Evolutionary conservation across 2,797 vertebrate genomes (phyloP), one percentile per base, ranked within the genome.

Genomic region (Pseudocheirus occidentalis): DNA sequence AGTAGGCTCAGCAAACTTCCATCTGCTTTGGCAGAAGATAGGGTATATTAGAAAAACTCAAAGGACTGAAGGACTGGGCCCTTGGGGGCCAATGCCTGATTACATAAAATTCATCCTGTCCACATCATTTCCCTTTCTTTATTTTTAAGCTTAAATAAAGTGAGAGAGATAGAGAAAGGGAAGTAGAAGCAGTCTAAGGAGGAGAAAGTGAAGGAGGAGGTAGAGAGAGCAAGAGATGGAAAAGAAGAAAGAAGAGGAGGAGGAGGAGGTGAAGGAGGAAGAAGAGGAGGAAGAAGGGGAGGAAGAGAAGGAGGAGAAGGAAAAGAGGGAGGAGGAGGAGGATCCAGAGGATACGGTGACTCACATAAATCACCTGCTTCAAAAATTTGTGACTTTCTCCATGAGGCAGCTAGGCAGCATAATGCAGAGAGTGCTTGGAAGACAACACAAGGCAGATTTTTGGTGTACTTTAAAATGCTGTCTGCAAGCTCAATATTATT

Each of bases 241-340:
- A 29, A 13, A n/a, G 0, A 34, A 73, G 28, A 14, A 91, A 53
- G 7, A 27, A 29, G 90, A 40, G 53, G 90, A 29, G 81, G 87
- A 59, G 87, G 29, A 13, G 55, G 24, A 28, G 55, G 27, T 34
- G 24, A 2, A 24, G 18, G 6, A 0, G 52, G 2, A 3, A n/a
- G 13, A 1, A 6, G 66, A 10, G 28, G n/a, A 92, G 46, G 3
- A 3, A 0, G 28, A 1, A 21, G 28, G 11, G 0, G 3, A 5
- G 11, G 31, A 10, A 54, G 29, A 5, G 92, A 28, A 12, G 14
- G 4, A 46, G 28, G n/a, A 4, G 2, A 14, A 50, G 95, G 12
- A 3, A 7, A 21, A 29, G 0, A 1, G 0, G 3, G 12, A 13
- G 5, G 4, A 29, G 18, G 34, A 27, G 21, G 16, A 10, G 1